Evolutionary conservation across 2,797 vertebrate genomes (phyloP), one percentile per base, ranked within the genome.

Genomic region (Danio albolineatus): DNA sequence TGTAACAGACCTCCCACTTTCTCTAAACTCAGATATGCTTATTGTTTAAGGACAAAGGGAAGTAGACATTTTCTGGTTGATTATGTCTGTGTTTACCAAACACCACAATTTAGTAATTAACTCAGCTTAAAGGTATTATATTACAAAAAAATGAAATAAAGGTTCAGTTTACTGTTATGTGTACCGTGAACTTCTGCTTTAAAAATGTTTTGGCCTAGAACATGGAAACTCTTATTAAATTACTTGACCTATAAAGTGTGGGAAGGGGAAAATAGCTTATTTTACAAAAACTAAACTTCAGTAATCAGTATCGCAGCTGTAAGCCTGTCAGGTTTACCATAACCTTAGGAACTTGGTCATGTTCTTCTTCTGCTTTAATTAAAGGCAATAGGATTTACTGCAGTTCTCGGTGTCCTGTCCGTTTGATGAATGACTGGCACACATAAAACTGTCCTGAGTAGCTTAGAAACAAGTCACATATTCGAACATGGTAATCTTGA

Each of bases 291-390:
- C 57, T 38, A 7, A 39, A 61, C 16, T 39, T 3, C 9, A 36
- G 1, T 1, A 16, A 28, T 66, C 19, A 48, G 6, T 36, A 36
- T 48, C 12, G 8, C 21, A 49, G 21, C 44, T 49, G 44, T 49
- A 36, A 48, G 14, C 2, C 14, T n/a, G 21, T 38, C 13, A 67
- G 2, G 51, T 41, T 71, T 71, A 14, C 51, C 39, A 10, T 21
- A 57, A 28, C 51, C n/a, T 41, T 53, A 54, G 38, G 49, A 72
- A 21, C 17, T 1, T 12, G 4, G 2, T 19, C n/a, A 1, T 39
- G 38, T 56, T 41, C 39, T 57, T 9, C 9, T 59, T 59, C 53
- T 19, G 17, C 16, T 61, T 49, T 74, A 19, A 49, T 74, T 61
- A 39, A 61, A 74, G 28, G 10, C 9, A 36, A 10, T 59, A 49